Conservation (phyloP, 2,113 vertebrate species). For the Furnarius figulus region DNA sequence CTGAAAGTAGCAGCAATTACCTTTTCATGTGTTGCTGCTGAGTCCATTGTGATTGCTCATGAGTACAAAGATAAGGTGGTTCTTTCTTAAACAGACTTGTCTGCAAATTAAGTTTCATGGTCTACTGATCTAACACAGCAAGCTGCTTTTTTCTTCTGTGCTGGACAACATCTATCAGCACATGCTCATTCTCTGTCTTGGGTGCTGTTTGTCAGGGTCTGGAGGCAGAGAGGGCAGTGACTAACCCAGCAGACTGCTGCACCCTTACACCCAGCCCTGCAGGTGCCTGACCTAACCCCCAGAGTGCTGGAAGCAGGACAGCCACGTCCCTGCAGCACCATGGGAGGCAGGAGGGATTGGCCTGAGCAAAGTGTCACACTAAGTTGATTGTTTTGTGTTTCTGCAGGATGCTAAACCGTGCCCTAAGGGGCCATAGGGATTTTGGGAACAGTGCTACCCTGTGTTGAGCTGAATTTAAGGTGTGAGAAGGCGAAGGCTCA, state of each 20-base stretch:
- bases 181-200: rapidly evolving
- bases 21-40: not conserved
- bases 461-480: not conserved
- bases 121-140: not conserved
- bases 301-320: not conserved
- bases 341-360: not conserved
- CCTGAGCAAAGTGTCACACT: rapidly evolving
- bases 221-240: not conserved
- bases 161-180: not conserved
- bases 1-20: not conserved
- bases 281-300: not conserved
- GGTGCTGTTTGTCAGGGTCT: not conserved
- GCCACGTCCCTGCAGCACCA: rapidly evolving
- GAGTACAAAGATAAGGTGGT: not conserved
- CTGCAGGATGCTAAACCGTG: not conserved
- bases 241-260: not conserved
- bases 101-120: not conserved
- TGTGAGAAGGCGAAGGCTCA: not conserved
- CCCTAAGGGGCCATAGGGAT: not conserved
- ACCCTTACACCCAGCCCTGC: not conserved
- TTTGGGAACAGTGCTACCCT: not conserved
- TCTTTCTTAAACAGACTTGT: not conserved
- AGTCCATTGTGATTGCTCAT: rapidly evolving
- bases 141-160: not conserved
- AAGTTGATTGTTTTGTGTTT: not conserved